A percentile compares a stretch with the other conserved stretches of the same genome.
Conservation (phyloP, 2,113 vertebrate genomes). For the Tapirus terrestris region DNA sequence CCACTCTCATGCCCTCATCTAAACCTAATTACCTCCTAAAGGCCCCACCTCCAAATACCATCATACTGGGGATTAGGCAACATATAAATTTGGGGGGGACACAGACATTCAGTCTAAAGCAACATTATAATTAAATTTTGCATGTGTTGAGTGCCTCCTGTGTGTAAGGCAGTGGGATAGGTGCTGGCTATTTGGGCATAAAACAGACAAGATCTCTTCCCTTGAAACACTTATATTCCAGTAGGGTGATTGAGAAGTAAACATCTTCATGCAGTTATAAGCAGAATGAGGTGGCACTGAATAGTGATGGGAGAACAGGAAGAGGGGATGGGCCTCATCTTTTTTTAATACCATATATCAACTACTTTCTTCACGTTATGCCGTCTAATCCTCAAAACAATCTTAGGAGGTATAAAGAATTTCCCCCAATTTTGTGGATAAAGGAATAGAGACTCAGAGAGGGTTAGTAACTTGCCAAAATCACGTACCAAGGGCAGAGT, state of each 20-base stretch:
- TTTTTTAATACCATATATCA: background rate
- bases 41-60: background rate
- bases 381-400: background rate
- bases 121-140: background rate
- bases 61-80: background rate
- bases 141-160: background rate
- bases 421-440: background rate
- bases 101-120: background rate
- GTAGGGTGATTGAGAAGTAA: background rate
- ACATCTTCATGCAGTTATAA: background rate
- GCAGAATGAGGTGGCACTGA: background rate
- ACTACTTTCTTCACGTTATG: background rate
- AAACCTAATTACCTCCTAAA: background rate
- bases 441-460: background rate
- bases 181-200: background rate
- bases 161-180: background rate
- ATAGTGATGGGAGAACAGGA: background rate
- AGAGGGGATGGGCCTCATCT: background rate
- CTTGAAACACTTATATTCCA: background rate
- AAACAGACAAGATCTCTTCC: slow-evolving; percentile 8
- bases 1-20: background rate
- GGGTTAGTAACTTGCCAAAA: background rate
- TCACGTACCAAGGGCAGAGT: background rate
- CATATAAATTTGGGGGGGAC: background rate
- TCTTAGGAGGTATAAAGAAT: background rate